Conservation (phyloP, 2,888 invertebrate genomes). For the Phyllotreta cruciferae region DNA sequence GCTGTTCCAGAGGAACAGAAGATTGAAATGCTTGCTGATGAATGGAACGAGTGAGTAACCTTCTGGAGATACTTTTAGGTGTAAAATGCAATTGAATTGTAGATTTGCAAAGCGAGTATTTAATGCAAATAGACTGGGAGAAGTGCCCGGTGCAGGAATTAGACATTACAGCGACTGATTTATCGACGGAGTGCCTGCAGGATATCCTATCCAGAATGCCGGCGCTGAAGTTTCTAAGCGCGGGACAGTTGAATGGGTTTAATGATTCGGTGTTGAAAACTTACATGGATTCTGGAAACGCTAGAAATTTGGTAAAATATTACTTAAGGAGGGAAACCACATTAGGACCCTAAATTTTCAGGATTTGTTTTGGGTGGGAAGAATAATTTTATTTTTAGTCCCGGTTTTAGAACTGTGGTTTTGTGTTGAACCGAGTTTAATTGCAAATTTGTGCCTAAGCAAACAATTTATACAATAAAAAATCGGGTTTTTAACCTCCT, state of each 20-base stretch:
- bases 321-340: too few relatives aligned
- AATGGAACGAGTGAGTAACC: slow-evolving; percentile 89
- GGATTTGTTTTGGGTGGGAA: too few relatives aligned
- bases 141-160: slow-evolving; percentile 88
- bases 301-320: slow-evolving; percentile 61
- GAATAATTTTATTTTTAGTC: too few relatives aligned
- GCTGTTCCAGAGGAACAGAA: slow-evolving; percentile 89
- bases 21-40: slow-evolving; percentile 91
- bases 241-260: slow-evolving; percentile 97
- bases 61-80: background rate
- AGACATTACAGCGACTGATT: slow-evolving; percentile 96
- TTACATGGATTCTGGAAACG: slow-evolving; percentile 87
- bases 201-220: slow-evolving; percentile 91
- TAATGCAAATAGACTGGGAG: slow-evolving; percentile 98
- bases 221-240: slow-evolving; percentile 86
- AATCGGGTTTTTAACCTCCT: too few relatives aligned
- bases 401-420: too few relatives aligned
- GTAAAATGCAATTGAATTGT: slow-evolving; percentile 42
- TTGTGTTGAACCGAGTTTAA: too few relatives aligned
- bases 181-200: slow-evolving; percentile 91
- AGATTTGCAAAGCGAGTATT: slow-evolving; percentile 90
- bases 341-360: too few relatives aligned
- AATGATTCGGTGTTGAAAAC: slow-evolving; percentile 93
- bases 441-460: too few relatives aligned
- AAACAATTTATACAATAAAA: too few relatives aligned